A percentile compares a stretch with the other conserved stretches of the same genome.
Conservation (phyloP, 2,797 vertebrate genomes). For the Chelmon rostratus region DNA sequence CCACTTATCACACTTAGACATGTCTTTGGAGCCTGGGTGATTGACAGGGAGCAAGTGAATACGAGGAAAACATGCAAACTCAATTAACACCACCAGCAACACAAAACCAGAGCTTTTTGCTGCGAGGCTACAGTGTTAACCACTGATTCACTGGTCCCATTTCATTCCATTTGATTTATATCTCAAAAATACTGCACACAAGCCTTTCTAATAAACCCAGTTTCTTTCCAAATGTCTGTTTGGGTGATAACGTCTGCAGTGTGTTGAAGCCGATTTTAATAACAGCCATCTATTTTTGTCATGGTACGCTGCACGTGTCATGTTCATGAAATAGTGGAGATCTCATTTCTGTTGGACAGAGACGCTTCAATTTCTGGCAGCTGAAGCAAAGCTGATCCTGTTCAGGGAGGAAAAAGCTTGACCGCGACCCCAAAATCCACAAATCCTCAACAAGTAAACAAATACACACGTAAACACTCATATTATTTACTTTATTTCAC, state of each 20-base stretch:
- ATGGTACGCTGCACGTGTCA: no score
- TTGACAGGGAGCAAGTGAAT: not conserved
- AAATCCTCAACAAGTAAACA: constrained; percentile 9
- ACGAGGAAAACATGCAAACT: not conserved
- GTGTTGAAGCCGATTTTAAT: not conserved
- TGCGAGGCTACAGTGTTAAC: not conserved
- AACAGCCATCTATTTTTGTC: not conserved
- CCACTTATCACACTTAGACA: no score
- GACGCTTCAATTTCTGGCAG: not conserved
- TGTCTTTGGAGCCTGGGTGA: not conserved
- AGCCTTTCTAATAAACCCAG: not conserved
- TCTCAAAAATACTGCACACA: not conserved
- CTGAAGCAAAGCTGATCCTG: not conserved
- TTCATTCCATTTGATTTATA: not conserved
- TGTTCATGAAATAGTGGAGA: not conserved
- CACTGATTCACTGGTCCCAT: not conserved
- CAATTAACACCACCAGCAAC: not conserved
- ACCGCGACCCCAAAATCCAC: not conserved
- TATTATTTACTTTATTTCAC: not conserved
- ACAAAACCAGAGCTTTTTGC: not conserved
- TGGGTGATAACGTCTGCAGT: not conserved
- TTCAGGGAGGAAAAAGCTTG: not conserved
- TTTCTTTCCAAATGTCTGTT: not conserved
- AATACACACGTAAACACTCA: not conserved
- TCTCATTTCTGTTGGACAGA: not conserved